These are phyloP conservation scores for Meloe dianella DNA, from an alignment of 2,888 invertebrate genomes.

Conservation along the genomic window DNA sequence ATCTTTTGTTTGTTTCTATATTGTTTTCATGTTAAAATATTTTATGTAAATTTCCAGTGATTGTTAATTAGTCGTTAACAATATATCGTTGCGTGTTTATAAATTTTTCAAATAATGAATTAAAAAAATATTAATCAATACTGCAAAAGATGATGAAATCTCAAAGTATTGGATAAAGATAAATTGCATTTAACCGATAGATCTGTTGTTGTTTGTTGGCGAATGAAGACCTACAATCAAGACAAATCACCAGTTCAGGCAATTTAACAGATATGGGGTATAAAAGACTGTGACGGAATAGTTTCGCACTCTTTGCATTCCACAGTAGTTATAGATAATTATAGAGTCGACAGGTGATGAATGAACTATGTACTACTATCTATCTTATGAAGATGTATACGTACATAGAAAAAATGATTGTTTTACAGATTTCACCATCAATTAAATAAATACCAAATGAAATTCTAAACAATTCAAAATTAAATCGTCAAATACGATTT, in stretches of 20 bases:
- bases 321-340: slow-evolving; percentile 29
- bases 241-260: slow-evolving; percentile 27
- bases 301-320: slow-evolving; percentile 28
- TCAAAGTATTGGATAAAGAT: not conserved
- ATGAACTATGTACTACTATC: slow-evolving; percentile 24
- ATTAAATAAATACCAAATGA: slow-evolving; percentile 23
- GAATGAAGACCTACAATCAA: slow-evolving; percentile 12
- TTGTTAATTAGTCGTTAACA: not conserved
- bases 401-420: slow-evolving; percentile 19
- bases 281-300: slow-evolving; percentile 28
- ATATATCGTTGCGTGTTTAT: not conserved
- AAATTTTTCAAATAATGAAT: too few species aligned
- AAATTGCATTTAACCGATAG: slow-evolving; percentile 1
- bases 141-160: not conserved
- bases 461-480: slow-evolving; percentile 20
- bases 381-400: slow-evolving; percentile 29
- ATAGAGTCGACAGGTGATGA: slow-evolving; percentile 32
- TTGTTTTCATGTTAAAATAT: not conserved
- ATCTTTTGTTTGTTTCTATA: not conserved
- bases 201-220: not conserved
- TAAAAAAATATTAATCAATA: not conserved
- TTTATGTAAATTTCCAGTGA: not conserved
- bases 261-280: slow-evolving; percentile 29
- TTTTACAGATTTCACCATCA: slow-evolving; percentile 17
- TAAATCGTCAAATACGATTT: slow-evolving; percentile 13